A percentile compares a stretch with the other conserved stretches of the same genome.
Conservation (phyloP, 2,888 invertebrate species). For the Brenthis hecate region DNA sequence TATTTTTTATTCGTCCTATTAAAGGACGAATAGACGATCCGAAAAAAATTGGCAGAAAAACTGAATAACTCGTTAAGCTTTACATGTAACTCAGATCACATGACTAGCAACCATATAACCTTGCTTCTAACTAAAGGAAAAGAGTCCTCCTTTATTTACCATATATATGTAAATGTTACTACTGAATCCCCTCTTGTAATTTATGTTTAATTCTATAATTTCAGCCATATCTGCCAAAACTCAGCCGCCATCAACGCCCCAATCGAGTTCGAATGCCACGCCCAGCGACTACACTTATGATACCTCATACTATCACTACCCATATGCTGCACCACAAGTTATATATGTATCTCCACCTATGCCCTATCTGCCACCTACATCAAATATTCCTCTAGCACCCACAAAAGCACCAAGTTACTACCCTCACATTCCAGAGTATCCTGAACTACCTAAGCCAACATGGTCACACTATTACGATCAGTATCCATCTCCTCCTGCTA, state of each 20-base stretch:
- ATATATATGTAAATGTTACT: neutral
- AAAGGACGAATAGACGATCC: too few species aligned
- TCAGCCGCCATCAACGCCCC: constrained; percentile 12
- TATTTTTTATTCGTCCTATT: too few species aligned
- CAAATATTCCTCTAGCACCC: neutral
- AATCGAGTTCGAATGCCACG: constrained; percentile 14
- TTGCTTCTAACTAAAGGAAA: too few species aligned
- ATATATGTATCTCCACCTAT: constrained; percentile 52
- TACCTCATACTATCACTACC: constrained; percentile 39
- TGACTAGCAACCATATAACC: too few species aligned
- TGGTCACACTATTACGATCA: constrained; percentile 18
- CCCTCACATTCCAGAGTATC: constrained; percentile 6
- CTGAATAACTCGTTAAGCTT: too few species aligned
- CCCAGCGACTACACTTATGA: constrained; percentile 42
- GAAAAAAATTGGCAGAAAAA: too few species aligned
- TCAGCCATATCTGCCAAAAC: constrained; percentile 28
- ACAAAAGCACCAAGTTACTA: neutral
- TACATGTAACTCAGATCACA: too few species aligned
- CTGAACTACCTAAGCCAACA: constrained; percentile 5
- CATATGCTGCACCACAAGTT: constrained; percentile 48
- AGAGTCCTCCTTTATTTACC: neutral
- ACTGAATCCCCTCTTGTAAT: too few species aligned
- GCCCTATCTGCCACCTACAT: constrained; percentile 39
- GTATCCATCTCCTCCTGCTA: constrained; percentile 15
- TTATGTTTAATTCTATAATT: constrained; percentile 11